phyloP scores from a whole-genome alignment of 2,797 vertebrate species.

The Ctenochaetus hawaiiensis region DNA sequence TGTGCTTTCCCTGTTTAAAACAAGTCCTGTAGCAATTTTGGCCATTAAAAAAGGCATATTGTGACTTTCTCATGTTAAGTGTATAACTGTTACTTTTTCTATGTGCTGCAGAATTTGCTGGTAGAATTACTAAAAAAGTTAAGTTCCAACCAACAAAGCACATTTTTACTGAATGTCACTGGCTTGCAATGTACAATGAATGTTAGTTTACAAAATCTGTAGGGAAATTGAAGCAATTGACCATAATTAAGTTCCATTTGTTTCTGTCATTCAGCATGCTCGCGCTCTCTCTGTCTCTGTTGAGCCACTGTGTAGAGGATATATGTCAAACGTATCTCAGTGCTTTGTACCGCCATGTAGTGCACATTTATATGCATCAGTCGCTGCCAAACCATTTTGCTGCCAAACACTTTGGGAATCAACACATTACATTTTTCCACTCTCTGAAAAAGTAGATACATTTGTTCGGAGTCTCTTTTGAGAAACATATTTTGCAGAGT shows the following conservation, averaged over 20 bases:
- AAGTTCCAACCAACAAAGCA: not conserved
- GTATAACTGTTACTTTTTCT: not conserved
- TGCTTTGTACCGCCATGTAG: constrained; percentile 14
- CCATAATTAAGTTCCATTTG: constrained; percentile 16
- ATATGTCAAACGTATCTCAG: constrained; percentile 23
- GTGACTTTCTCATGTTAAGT: not conserved
- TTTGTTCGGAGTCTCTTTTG: constrained; percentile 46
- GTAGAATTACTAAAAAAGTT: not conserved
- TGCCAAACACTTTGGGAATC: constrained; percentile 46
- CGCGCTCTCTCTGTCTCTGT: not conserved
- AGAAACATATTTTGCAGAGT: constrained; percentile 30
- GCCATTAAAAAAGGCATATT: not conserved
- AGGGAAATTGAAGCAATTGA: constrained; percentile 11
- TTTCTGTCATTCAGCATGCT: constrained; percentile 5
- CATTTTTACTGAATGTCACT: not conserved
- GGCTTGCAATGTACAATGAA: not conserved
- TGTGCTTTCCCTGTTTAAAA: not conserved
- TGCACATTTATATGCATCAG: constrained; percentile 42
- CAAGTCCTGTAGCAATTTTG: too few relatives aligned
- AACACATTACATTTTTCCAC: constrained; percentile 28
- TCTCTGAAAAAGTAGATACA: constrained; percentile 54
- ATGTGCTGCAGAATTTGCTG: not conserved
- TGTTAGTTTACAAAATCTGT: not conserved
- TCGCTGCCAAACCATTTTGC: constrained; percentile 50
- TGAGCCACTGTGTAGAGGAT: constrained; percentile 9